Percentiles rank a stretch among this genome's conserved stretches.
phyloP scores from a whole-genome alignment of 1,140 invertebrate species.

The Lasaia peninsularis region DNA sequence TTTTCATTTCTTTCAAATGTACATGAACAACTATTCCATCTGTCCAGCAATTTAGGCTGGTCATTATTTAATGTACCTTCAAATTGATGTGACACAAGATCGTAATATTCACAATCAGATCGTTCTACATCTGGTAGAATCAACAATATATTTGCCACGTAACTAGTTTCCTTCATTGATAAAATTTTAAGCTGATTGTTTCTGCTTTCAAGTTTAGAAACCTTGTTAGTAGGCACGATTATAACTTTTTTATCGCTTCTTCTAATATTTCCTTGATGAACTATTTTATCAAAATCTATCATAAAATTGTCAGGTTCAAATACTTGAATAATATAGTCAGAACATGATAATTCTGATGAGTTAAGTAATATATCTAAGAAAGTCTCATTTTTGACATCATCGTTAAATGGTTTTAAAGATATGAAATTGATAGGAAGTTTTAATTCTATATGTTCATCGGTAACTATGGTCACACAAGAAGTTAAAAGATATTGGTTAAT shows the following conservation, averaged over 20 bases:
- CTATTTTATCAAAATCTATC: constrained; percentile 42
- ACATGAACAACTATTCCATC: constrained; percentile 49
- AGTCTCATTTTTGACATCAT: constrained; percentile 31
- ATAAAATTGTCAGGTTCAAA: constrained; percentile 47
- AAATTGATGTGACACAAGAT: constrained; percentile 57
- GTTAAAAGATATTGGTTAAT: constrained; percentile 40
- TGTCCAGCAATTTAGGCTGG: constrained; percentile 40
- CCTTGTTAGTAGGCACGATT: constrained; percentile 36
- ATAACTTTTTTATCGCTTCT: constrained; percentile 58
- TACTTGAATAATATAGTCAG: constrained; percentile 56
- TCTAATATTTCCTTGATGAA: constrained; percentile 42
- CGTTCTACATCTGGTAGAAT: constrained; percentile 27
- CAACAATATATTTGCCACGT: constrained; percentile 52
- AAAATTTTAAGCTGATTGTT: constrained; percentile 36
- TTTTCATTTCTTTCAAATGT: constrained; percentile 40
- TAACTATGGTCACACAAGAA: constrained; percentile 48
- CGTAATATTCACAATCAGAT: constrained; percentile 35
- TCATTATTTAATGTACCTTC: constrained; percentile 39
- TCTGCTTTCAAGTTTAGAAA: constrained; percentile 17
- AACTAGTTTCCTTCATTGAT: constrained; percentile 41
- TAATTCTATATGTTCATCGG: constrained; percentile 34
- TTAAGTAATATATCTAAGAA: constrained; percentile 36
- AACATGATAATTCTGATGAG: constrained; percentile 56
- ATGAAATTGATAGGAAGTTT: constrained; percentile 33
- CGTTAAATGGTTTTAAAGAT: constrained; percentile 22